A percentile compares a stretch with the other conserved stretches of the same genome.
Conservation (phyloP, 2,797 vertebrate genomes). For the Lophotriccus pileatus region DNA sequence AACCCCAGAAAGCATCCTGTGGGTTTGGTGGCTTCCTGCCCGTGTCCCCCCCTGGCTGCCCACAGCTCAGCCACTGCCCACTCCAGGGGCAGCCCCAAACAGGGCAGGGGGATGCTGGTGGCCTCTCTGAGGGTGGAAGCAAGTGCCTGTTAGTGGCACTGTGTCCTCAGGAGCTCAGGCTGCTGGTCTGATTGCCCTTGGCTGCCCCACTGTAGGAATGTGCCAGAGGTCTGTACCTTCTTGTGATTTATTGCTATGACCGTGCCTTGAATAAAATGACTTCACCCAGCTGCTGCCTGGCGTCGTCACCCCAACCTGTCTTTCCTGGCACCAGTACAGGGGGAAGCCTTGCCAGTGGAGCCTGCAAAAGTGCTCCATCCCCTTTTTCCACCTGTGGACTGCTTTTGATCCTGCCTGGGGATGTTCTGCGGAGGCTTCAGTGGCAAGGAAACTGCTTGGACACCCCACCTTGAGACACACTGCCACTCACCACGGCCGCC, state of each 20-base stretch:
- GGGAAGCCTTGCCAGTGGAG: background rate
- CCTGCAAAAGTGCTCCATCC: background rate
- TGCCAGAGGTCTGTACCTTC: constrained; percentile 75
- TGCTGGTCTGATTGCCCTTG: constrained; percentile 39
- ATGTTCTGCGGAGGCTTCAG: background rate
- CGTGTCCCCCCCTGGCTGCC: fast-evolving
- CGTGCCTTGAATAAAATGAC: constrained; percentile 79
- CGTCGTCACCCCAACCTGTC: fast-evolving
- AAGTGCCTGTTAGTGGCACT: constrained; percentile 67
- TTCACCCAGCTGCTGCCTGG: constrained; percentile 44
- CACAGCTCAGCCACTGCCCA: background rate
- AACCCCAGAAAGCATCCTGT: background rate
- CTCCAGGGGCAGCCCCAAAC: background rate
- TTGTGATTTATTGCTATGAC: constrained; percentile 75
- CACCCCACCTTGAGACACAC: background rate
- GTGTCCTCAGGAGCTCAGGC: background rate
- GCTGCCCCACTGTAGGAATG: constrained; percentile 68
- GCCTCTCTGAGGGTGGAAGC: constrained; percentile 27
- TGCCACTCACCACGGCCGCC: fast-evolving
- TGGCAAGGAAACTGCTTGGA: background rate
- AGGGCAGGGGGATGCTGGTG: background rate
- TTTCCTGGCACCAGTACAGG: background rate
- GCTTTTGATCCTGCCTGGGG: background rate
- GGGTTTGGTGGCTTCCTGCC: background rate
- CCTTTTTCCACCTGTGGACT: background rate